Conservation (phyloP, 2,113 vertebrate genomes). For the Chelonoidis abingdonii region DNA sequence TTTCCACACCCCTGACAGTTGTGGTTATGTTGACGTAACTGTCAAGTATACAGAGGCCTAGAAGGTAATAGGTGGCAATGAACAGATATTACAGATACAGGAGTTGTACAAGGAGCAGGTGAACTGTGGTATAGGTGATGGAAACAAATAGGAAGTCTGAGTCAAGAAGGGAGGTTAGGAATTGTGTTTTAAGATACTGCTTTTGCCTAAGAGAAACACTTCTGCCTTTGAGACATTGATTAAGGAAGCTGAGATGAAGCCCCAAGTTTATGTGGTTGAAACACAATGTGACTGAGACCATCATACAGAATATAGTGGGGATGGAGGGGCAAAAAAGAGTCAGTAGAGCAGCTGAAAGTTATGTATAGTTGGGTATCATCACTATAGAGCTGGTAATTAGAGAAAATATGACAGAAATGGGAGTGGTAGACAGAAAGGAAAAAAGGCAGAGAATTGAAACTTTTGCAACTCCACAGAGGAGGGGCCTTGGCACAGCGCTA, state of each 20-base stretch:
- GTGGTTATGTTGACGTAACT: neutral
- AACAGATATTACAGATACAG: neutral
- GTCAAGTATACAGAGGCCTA: neutral
- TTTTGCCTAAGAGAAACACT: neutral
- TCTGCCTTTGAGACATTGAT: neutral
- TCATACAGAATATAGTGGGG: neutral
- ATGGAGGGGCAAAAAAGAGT: neutral
- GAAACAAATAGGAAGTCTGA: neutral
- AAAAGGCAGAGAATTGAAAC: constrained; percentile 46
- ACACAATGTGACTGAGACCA: neutral
- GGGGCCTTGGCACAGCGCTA: constrained; percentile 27
- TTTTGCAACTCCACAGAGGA: constrained; percentile 29
- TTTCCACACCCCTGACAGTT: neutral
- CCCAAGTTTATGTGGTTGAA: neutral
- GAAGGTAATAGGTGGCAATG: neutral
- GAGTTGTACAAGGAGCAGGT: neutral
- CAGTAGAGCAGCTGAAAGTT: neutral
- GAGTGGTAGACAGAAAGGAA: neutral
- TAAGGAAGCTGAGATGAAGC: constrained; percentile 2
- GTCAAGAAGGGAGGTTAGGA: neutral
- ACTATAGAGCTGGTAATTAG: constrained; percentile 21
- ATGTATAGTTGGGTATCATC: neutral
- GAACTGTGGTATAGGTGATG: accelerated
- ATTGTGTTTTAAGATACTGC: neutral
- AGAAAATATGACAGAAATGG: constrained; percentile 18